phyloP scores from a whole-genome alignment of 92 coral and sea anemone genomes.

The Isaurus tuberculatus region DNA sequence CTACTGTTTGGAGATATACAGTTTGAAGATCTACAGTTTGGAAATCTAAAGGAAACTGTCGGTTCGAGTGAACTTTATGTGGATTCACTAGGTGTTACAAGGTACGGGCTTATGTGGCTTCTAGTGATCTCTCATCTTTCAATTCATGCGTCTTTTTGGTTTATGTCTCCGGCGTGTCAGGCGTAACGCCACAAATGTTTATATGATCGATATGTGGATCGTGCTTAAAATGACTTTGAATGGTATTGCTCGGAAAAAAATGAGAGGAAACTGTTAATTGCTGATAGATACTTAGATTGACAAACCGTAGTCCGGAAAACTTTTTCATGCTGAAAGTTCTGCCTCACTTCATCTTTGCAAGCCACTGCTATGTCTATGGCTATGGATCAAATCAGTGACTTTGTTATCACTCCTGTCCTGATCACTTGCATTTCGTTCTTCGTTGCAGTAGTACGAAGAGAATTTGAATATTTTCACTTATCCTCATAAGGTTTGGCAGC shows the following conservation, averaged over 20 bases:
- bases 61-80: not conserved
- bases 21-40: not conserved
- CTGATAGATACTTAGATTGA: not conserved
- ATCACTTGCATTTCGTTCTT: not conserved
- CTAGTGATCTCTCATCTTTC: conserved; percentile 1
- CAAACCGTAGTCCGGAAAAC: not conserved
- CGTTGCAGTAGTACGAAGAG: conserved; percentile 1
- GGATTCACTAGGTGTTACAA: not conserved
- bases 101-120: conserved; percentile 3
- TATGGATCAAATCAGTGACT: not conserved
- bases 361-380: not conserved
- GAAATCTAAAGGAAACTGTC: not conserved
- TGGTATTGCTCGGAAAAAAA: not conserved
- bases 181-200: not conserved
- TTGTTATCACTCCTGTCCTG: conserved; percentile 1
- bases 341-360: conserved; percentile 5
- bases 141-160: not conserved
- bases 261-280: not conserved
- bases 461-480: not conserved
- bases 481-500: not conserved
- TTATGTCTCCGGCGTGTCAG: not conserved
- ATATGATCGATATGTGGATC: not conserved
- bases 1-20: not conserved
- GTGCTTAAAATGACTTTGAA: not conserved
- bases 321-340: not conserved